Base-by-base conservation (phyloP, 2,797 vertebrate species). In the Antrozous pallidus region DNA sequence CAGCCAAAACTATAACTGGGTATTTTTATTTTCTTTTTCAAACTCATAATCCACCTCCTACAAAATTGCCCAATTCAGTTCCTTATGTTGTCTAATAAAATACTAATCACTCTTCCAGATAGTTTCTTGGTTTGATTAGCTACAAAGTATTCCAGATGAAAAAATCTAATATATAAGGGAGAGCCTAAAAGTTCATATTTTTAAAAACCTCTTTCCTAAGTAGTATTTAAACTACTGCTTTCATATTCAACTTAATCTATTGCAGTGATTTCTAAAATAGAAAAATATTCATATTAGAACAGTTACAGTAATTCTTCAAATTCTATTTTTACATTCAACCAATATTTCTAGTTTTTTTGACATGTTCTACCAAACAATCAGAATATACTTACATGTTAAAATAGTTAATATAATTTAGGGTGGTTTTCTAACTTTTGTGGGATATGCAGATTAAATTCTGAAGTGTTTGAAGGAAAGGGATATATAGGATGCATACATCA, bases 21-120 rank as follows among this genome's bases (percentile, higher is more conserved):
- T 98, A 98, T 97, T 98, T 98, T 97, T 97, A 97, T 96, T 97
- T 81, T 97, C 97, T 98, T 98, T 98, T 98, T 97, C 95, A 83
- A 98, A 98, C 95, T 98, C 96, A 96, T 97, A 97, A 98, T 97
- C 97, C 91, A 96, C 96, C 96, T 98, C 97, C 98, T 98, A 98
- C 96, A 65, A 98, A 98, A 99, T 96, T 96, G 96, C 93, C 96
- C 96, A 95, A 81, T 93, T 97, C 83, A 93, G 94, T 97, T 98
- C 97, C 94, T 97, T 96, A 96, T 96, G 81, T 95, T 97, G 86
- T 97, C 96, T 97, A 93, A 96, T 96, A 97, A 98, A 97, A 96
- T 0, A 94, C 42, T 91, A 94, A 86, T 93, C 42, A 89, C 65
- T 92, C 70, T 95, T 98, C 86, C 63, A 93, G 42, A 92, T 93